A percentile compares a stretch with the other conserved stretches of the same genome.
These are phyloP conservation scores for Spisula solida DNA, from an alignment of 2,888 invertebrate species.

Conservation along the genomic window DNA sequence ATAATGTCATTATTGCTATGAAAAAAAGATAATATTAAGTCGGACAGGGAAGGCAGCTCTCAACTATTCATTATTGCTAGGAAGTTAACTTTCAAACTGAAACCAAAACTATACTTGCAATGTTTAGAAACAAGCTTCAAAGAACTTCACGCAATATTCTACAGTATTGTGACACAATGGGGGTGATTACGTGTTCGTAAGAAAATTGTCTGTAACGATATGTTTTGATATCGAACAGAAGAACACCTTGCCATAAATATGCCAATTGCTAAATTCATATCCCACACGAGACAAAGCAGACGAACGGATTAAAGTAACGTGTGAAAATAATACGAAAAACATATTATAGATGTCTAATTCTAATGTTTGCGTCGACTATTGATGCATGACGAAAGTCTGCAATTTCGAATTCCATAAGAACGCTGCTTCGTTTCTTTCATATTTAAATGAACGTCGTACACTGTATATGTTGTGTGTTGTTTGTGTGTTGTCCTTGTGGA, in stretches of 20 bases:
- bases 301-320: neutral
- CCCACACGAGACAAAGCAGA: slow-evolving; percentile 9
- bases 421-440: too few relatives aligned
- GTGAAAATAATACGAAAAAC: neutral
- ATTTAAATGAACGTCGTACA: too few relatives aligned
- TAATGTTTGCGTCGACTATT: neutral
- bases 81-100: neutral
- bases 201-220: neutral
- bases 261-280: neutral
- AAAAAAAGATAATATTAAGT: too few relatives aligned
- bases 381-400: too few relatives aligned
- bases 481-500: too few relatives aligned
- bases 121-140: neutral
- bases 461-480: too few relatives aligned
- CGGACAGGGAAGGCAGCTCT: too few relatives aligned
- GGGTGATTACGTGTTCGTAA: neutral
- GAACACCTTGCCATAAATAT: neutral
- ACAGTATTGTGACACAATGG: neutral
- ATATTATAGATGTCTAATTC: neutral
- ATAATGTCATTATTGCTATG: neutral
- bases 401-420: too few relatives aligned
- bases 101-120: neutral
- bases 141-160: neutral
- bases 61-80: neutral
- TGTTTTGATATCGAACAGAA: neutral